Evolutionary conservation across 1,140 invertebrate species (phyloP).

Genomic region (Nephila pilipes): DNA sequence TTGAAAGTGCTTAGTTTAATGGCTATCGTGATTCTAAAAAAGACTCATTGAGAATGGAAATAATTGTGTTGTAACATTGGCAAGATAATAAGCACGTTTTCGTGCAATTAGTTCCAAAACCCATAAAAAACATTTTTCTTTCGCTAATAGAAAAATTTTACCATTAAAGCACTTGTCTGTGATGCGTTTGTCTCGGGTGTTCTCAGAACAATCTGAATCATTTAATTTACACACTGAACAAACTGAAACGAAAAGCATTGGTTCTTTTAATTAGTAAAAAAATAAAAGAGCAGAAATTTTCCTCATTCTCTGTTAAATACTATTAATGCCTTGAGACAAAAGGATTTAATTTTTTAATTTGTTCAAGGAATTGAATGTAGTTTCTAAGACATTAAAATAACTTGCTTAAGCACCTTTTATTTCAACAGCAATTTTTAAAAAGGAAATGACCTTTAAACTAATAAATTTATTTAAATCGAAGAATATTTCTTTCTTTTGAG

Average conservation of each 20-base stretch:
- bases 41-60: not conserved
- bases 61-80: conserved; percentile 4
- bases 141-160: conserved; percentile 14
- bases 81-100: conserved; percentile 37
- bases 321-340: conserved; percentile 3
- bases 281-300: not conserved
- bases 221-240: conserved; percentile 24
- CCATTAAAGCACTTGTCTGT: conserved; percentile 19
- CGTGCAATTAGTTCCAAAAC: conserved; percentile 35
- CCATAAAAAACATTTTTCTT: conserved; percentile 15
- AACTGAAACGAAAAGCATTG: conserved; percentile 10
- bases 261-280: not conserved
- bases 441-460: not conserved
- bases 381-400: not conserved
- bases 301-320: not conserved
- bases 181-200: not conserved
- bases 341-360: conserved; percentile 32
- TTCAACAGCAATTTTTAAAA: not conserved
- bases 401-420: not conserved
- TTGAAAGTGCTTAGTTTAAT: conserved; percentile 45
- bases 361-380: not conserved
- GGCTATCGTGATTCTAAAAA: conserved; percentile 15
- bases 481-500: not conserved
- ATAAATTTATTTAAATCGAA: not conserved
- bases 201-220: conserved; percentile 12